Conservation (phyloP, 1,140 invertebrate genomes). For the Neomicropteryx cornuta region DNA sequence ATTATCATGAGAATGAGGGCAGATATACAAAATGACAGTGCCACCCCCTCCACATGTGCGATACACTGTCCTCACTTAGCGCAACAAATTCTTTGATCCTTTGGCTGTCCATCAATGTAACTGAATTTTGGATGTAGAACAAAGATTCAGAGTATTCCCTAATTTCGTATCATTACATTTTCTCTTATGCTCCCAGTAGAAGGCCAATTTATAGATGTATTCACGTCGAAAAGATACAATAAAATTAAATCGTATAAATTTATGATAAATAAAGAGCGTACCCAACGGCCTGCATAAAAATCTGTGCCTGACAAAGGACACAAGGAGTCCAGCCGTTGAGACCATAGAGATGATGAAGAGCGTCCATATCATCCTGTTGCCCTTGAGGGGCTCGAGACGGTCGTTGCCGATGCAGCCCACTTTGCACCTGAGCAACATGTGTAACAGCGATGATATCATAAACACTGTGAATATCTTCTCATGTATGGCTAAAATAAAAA, state of each 20-base stretch:
- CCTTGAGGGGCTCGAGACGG: constrained; percentile 26
- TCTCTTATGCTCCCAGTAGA: too few species aligned
- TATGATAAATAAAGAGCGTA: constrained; percentile 33
- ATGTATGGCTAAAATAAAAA: constrained; percentile 64
- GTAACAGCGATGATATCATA: constrained; percentile 75
- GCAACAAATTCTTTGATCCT: too few species aligned
- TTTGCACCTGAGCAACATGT: constrained; percentile 61
- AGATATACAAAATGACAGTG: too few species aligned
- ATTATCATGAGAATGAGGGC: too few species aligned
- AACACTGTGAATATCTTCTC: constrained; percentile 89
- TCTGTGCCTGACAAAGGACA: constrained; percentile 82
- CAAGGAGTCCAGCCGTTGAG: constrained; percentile 67
- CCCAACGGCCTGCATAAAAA: constrained; percentile 78
- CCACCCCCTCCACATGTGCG: too few species aligned
- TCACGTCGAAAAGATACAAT: too few species aligned
- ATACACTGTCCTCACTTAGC: too few species aligned
- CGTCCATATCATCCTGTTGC: constrained; percentile 38
- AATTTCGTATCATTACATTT: too few species aligned
- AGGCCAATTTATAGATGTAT: too few species aligned
- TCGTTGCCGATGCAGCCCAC: constrained; percentile 31
- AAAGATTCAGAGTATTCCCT: too few species aligned
- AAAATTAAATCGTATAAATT: constrained; percentile 4
- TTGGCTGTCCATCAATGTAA: too few species aligned
- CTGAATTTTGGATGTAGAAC: too few species aligned
- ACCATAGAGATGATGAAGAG: constrained; percentile 65